phyloP scores from a whole-genome alignment of 2,113 vertebrate genomes.

The Ahaetulla prasina region DNA sequence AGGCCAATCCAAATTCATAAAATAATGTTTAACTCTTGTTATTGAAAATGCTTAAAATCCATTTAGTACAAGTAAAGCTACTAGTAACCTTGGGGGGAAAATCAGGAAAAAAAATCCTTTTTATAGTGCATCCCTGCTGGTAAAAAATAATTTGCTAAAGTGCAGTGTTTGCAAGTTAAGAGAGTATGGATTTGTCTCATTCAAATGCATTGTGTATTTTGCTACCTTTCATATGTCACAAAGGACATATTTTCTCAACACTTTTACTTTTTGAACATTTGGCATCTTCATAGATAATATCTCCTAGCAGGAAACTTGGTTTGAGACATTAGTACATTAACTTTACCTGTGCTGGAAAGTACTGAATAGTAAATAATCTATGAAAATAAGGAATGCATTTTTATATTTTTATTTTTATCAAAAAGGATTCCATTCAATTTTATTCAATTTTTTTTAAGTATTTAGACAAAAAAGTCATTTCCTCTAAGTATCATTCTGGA shows the following conservation, averaged over 20 bases:
- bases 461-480: neutral
- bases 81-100: neutral
- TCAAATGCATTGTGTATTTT: neutral
- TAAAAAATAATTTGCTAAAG: conserved; percentile 5
- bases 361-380: neutral
- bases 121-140: neutral
- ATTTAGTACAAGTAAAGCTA: neutral
- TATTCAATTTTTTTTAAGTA: conserved; percentile 16
- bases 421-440: neutral
- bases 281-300: neutral
- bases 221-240: neutral
- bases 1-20: neutral
- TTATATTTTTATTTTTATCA: neutral
- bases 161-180: neutral
- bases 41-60: neutral
- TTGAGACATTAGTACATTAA: conserved; percentile 17
- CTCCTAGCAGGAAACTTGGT: neutral
- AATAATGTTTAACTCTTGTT: neutral
- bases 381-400: neutral
- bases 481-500: neutral
- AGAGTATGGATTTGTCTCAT: neutral
- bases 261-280: conserved; percentile 11
- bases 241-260: rapidly evolving
- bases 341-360: neutral
- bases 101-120: neutral